Evolutionary conservation across 2,113 vertebrate species (phyloP), one percentile per base, ranked within the genome.

Genomic region (Syrmaticus mikado): DNA sequence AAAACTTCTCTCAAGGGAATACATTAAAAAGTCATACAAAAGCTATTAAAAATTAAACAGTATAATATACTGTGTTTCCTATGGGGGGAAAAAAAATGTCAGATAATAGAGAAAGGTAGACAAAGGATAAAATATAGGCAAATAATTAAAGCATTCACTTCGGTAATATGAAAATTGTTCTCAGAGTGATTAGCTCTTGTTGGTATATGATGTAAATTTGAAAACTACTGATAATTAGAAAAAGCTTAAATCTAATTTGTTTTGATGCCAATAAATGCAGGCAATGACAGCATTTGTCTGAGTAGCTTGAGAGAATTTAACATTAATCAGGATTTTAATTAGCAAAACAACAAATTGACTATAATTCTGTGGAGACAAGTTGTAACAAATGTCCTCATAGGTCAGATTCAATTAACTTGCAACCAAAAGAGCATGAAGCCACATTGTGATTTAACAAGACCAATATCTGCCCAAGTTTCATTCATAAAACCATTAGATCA

Each of bases 351-450:
- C 3, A 71, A 82, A n/a, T 7, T 58, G 21, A 2, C 27, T 62
- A 40, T 78, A 85, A 83, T 85, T 95, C 38, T 74, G 14, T 38
- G n/a, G 50, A 93, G 34, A 92, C 43, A 85, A 94, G 34, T 38
- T 74, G 32, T 48, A 94, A 87, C 38, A 64, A 73, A 85, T 25
- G 50, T 66, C 62, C 25, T 81, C 6, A 1, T 58, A 76, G 70
- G 62, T 94, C 60, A 79, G 50, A 84, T 82, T 77, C 66, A 79
- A 79, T 94, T 90, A 93, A 76, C 43, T 91, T 52, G 27, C 28
- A 83, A n/a, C 4, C 62, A 84, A 79, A 77, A 50, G 45, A 60
- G 6, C 67, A 61, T 48, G 38, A 94, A 90, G 76, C 13, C 38
- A 84, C 34, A 66, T 3, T 55, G 57, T 79, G 36, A 83, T 83